Base-by-base conservation (phyloP, 2,113 vertebrate genomes). In the Columbina picui region DNA sequence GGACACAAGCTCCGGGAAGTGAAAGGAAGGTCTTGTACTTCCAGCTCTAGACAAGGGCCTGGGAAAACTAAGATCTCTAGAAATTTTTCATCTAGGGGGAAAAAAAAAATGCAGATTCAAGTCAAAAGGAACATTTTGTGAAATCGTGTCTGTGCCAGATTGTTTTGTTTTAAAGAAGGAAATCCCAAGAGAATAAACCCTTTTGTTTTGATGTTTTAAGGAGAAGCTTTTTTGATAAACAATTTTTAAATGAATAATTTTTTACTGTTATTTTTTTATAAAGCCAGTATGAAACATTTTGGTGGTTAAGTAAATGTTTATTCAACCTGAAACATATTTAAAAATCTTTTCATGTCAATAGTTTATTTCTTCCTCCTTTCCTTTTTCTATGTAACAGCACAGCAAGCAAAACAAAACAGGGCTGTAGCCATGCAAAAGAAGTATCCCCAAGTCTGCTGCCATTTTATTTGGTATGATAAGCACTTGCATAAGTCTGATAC, bases 351-450 rank as follows among this genome's bases (percentile, higher is more conserved):
- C 6, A 7, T 15, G 22, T 70, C 73, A 39, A 8, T 77, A 80
- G 80, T 75, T 84, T 84, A 26, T 90, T 93, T 95, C 49, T 91
- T 91, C 39, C n/a, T 87, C 30, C 27, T 78, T 84, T 69, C 36
- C 32, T 41, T 88, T 67, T 88, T 32, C 38, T 50, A 0, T 36
- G 19, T 59, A 80, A 69, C 55, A 86, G 70, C 78, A 84, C 38
- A 75, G 71, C 55, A 92, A 92, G 71, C 78, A 81, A 95, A 95
- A 89, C 41, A 91, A 78, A 92, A 68, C 52, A 86, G 43, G 81
- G 15, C 50, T 80, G 34, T 88, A 80, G 69, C 50, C 65, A 36
- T 61, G 79, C 21, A 82, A 77, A 87, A 52, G 38, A 70, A 53
- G 26, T 8, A 25, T 45, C 32, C 36, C 10, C 3, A 6, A 61